These are phyloP conservation scores for Choreutis nemorana DNA, from an alignment of 2,888 invertebrate genomes.

Conservation along the genomic window DNA sequence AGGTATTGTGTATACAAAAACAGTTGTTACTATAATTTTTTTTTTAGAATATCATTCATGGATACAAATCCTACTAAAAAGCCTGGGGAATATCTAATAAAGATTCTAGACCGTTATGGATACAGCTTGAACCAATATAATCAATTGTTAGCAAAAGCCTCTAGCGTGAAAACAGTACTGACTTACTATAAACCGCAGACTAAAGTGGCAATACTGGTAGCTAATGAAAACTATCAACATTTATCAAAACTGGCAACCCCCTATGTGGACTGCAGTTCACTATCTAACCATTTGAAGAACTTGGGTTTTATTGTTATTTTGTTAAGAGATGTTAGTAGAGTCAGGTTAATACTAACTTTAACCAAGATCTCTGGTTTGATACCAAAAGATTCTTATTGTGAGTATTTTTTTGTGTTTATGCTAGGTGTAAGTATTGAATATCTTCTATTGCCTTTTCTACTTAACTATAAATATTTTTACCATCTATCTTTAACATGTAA, in stretches of 20 bases:
- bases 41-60: slow-evolving; percentile 30
- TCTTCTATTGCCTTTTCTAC: background rate
- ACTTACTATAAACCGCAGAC: slow-evolving; percentile 38
- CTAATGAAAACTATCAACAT: slow-evolving; percentile 43
- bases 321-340: slow-evolving; percentile 33
- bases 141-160: slow-evolving; percentile 21
- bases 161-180: slow-evolving; percentile 22
- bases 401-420: slow-evolving; percentile 17
- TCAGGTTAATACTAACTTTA: slow-evolving; percentile 27
- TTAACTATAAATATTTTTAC: background rate
- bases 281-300: slow-evolving; percentile 32
- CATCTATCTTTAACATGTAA: background rate
- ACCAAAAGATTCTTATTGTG: slow-evolving; percentile 51
- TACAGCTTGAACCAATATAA: slow-evolving; percentile 27
- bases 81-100: slow-evolving; percentile 43
- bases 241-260: slow-evolving; percentile 49
- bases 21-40: slow-evolving; percentile 3
- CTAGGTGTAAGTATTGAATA: background rate
- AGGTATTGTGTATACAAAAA: background rate
- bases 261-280: slow-evolving; percentile 41
- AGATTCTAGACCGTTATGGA: slow-evolving; percentile 35
- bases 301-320: slow-evolving; percentile 43
- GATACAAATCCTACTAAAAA: slow-evolving; percentile 19
- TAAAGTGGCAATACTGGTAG: slow-evolving; percentile 52
- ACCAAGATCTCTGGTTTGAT: slow-evolving; percentile 26